Evolutionary conservation across 2,797 vertebrate species (phyloP).

Genomic region (Silurus lanzhouensis): DNA sequence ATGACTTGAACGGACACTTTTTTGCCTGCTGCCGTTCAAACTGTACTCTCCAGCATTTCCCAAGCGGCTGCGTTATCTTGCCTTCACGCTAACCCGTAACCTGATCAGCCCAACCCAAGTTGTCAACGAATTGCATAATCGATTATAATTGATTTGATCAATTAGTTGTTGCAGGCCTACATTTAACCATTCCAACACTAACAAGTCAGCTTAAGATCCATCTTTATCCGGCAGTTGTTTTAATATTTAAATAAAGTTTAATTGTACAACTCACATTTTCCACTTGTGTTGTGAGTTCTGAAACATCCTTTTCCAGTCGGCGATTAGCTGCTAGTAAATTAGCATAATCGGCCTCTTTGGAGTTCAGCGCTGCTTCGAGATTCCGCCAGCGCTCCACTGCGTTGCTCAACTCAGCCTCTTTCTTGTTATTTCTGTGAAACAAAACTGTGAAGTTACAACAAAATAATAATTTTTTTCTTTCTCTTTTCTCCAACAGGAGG

Average conservation of each 20-base stretch:
- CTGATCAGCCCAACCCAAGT: too few relatives aligned
- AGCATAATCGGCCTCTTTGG: conserved; percentile 73
- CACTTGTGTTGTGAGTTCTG: conserved; percentile 72
- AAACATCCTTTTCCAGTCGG: conserved; percentile 62
- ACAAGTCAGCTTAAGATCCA: neutral
- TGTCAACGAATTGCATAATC: too few relatives aligned
- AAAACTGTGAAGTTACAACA: neutral
- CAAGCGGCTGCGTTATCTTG: too few relatives aligned
- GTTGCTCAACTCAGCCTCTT: conserved; percentile 73
- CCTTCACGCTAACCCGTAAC: too few relatives aligned
- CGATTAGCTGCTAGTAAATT: conserved; percentile 70
- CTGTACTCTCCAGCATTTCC: too few relatives aligned
- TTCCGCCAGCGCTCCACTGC: conserved; percentile 69
- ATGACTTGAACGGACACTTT: too few relatives aligned
- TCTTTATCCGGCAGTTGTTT: neutral
- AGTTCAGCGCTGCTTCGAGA: conserved; percentile 70
- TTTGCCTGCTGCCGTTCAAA: too few relatives aligned
- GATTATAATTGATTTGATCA: too few relatives aligned
- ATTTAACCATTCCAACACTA: neutral
- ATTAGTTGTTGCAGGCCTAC: too few relatives aligned
- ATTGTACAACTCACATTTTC: conserved; percentile 67
- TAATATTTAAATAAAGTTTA: conserved; percentile 1
- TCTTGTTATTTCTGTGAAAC: conserved; percentile 75
- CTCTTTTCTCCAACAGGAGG: too few relatives aligned
- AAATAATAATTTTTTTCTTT: neutral